Evolutionary conservation across 2,888 invertebrate genomes (phyloP).

Genomic region (Rhimphoctona megacephalus): DNA sequence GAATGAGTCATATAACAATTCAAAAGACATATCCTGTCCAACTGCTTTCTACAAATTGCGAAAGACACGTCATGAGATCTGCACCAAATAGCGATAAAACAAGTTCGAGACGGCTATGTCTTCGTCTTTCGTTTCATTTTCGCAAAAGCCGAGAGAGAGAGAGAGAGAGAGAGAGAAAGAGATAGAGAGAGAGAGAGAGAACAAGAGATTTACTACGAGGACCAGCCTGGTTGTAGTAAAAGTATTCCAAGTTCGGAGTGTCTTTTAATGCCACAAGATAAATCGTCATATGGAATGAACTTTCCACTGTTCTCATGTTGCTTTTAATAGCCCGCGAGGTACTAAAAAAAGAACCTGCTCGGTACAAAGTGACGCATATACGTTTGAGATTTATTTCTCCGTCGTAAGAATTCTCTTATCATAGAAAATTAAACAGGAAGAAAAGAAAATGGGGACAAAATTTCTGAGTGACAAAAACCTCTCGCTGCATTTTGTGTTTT

Average conservation of each 20-base stretch:
- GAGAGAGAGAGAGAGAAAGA: background rate
- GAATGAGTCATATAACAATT: conserved; percentile 10
- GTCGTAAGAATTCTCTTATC: conserved; percentile 2
- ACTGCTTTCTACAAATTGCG: conserved; percentile 48
- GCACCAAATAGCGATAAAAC: conserved; percentile 34
- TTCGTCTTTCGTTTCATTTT: conserved; percentile 15
- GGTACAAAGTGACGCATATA: conserved; percentile 11
- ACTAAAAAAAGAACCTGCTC: background rate
- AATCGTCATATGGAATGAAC: conserved; percentile 37
- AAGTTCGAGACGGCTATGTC: conserved; percentile 21
- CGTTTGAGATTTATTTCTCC: conserved; percentile 19
- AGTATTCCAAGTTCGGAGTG: conserved; percentile 58
- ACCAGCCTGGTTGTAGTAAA: conserved; percentile 48
- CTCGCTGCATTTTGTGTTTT: background rate
- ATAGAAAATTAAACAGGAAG: background rate
- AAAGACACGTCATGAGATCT: conserved; percentile 10
- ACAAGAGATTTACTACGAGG: background rate
- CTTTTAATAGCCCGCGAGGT: conserved; percentile 6
- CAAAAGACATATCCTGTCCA: conserved; percentile 20
- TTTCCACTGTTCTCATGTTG: conserved; percentile 44
- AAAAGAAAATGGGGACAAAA: conserved; percentile 1
- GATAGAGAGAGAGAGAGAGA: background rate
- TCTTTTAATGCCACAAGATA: conserved; percentile 54
- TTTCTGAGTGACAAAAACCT: background rate
- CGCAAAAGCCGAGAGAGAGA: background rate